A percentile compares a stretch with the other conserved stretches of the same genome.
Evolutionary conservation across 2,888 invertebrate genomes (phyloP).

Genomic region (Erebia palarica): DNA sequence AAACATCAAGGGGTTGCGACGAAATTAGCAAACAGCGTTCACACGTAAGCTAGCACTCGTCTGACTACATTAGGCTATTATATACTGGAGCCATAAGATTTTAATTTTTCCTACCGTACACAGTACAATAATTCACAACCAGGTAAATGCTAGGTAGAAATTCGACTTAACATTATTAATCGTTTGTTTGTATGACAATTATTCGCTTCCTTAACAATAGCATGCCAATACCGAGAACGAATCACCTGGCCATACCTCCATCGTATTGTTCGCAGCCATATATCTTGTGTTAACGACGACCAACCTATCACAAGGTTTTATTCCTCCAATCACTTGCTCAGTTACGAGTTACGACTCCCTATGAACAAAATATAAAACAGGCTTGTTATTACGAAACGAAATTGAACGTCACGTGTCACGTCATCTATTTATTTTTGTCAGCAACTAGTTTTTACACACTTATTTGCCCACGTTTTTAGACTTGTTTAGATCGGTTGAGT

Average conservation of each 20-base stretch:
- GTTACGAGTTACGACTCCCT: conserved; percentile 20
- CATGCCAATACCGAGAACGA: conserved; percentile 9
- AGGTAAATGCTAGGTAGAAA: background rate
- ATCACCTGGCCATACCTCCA: background rate
- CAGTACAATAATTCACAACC: background rate
- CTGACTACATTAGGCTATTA: too few relatives aligned
- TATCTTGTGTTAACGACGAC: conserved; percentile 27
- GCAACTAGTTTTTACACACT: too few relatives aligned
- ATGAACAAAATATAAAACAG: conserved; percentile 31
- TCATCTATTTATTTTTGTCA: too few relatives aligned
- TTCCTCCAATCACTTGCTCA: conserved; percentile 13
- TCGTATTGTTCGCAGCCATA: conserved; percentile 22
- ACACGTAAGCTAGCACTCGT: too few relatives aligned
- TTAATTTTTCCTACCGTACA: too few relatives aligned
- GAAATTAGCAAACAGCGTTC: too few relatives aligned
- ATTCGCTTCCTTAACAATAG: conserved; percentile 13
- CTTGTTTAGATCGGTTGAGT: too few relatives aligned
- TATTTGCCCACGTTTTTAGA: too few relatives aligned
- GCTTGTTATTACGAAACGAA: background rate
- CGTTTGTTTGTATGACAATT: background rate
- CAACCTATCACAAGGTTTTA: conserved; percentile 32
- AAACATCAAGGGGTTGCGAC: too few relatives aligned
- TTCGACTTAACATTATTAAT: background rate
- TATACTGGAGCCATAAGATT: too few relatives aligned
- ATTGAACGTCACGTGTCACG: background rate